Evolutionary conservation across 2,113 vertebrate genomes (phyloP), one percentile per base, ranked within the genome.

Genomic region (Peromyscus polionotus): DNA sequence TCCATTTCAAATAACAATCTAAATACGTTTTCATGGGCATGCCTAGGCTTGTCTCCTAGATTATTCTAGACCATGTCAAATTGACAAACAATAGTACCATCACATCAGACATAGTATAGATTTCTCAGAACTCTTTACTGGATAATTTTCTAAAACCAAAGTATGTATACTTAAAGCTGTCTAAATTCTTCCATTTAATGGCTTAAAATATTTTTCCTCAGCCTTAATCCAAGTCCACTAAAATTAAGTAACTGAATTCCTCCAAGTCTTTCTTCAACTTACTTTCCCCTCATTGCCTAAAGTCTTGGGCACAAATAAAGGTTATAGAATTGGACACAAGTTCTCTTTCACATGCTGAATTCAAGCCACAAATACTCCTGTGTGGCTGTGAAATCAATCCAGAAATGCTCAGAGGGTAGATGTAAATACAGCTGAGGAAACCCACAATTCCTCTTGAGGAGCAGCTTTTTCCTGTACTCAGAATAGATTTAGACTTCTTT

Each of bases 181-280:
- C 93, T 96, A 36, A 33, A 24, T 93, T 91, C 84, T 81, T 95
- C 5, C 54, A 87, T n/a, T 79, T 81, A 45, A 24, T 33, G 79
- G 7, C 13, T 72, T 83, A 72, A 72, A 76, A 61, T 77, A 84
- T 68, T 72, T 61, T 48, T 79, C 6, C n/a, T 59, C 17, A 67
- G 3, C 22, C 48, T 51, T 73, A 75, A 33, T 45, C 14, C 26
- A 93, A 70, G 22, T 72, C 61, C 20, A 36, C 42, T 84, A 24
- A 75, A 45, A 57, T 75, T 65, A 92, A 54, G n/a, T 65, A 73
- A 63, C 36, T 88, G 24, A 59, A 85, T 26, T 67, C 36, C 36
- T 91, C 26, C 45, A 54, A 11, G 90, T 84, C 45, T 85, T 45
- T 85, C 24, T 91, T 61, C 70, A 36, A 54, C 28, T 28, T 51